Evolutionary conservation across 1,140 invertebrate species (phyloP).

Genomic region (Contarinia nasturtii): DNA sequence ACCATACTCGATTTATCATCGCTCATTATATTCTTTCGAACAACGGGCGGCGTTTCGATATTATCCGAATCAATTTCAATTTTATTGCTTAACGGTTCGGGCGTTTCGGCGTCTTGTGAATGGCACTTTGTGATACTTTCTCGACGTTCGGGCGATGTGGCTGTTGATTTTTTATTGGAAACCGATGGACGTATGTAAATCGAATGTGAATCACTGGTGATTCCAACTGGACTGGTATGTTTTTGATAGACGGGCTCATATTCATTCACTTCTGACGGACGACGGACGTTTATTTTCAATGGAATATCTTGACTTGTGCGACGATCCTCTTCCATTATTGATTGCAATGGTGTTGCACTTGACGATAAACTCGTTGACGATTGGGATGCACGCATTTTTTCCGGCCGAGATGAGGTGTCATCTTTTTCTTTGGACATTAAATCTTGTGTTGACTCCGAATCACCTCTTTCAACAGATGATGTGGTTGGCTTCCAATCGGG

Average conservation of each 20-base stretch:
- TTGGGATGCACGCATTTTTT: slow-evolving; percentile 32
- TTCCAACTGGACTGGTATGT: background rate
- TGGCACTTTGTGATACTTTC: background rate
- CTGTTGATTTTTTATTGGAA: background rate
- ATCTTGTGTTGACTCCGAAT: slow-evolving; percentile 31
- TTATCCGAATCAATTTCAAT: slow-evolving; percentile 80
- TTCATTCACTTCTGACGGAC: slow-evolving; percentile 17
- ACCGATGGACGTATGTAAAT: slow-evolving; percentile 1
- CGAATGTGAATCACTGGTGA: background rate
- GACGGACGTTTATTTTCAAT: slow-evolving; percentile 35
- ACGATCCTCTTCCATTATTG: slow-evolving; percentile 33
- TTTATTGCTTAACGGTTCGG: slow-evolving; percentile 33
- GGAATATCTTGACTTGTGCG: slow-evolving; percentile 21
- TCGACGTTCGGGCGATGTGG: background rate
- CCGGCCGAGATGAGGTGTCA: slow-evolving; percentile 38
- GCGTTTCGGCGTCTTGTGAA: background rate
- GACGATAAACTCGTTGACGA: slow-evolving; percentile 6
- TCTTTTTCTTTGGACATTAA: slow-evolving; percentile 52
- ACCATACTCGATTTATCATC: slow-evolving; percentile 6
- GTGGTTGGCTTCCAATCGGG: slow-evolving; percentile 59
- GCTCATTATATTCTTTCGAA: slow-evolving; percentile 33
- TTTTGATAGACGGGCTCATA: background rate
- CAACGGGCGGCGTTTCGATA: slow-evolving; percentile 71
- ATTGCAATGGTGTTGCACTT: slow-evolving; percentile 19
- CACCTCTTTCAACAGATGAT: slow-evolving; percentile 56